phyloP scores from a whole-genome alignment of 2,888 invertebrate genomes.

The Pseudococcus viburni region DNA sequence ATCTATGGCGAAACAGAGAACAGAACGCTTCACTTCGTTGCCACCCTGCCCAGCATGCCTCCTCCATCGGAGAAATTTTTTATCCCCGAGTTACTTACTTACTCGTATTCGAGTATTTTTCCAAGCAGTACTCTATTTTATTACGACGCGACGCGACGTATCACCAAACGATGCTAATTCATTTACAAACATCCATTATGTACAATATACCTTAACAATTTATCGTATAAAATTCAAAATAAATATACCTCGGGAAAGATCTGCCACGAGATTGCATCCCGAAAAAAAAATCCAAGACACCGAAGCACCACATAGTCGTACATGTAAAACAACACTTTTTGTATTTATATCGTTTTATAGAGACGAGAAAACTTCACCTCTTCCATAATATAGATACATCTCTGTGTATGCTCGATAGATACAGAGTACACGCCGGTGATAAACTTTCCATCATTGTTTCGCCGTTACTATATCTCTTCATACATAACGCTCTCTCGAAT shows the following conservation, averaged over 20 bases:
- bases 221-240: slow-evolving; percentile 36
- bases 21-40: not conserved
- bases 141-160: slow-evolving; percentile 34
- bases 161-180: slow-evolving; percentile 36
- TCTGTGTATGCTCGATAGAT: not conserved
- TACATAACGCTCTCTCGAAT: not conserved
- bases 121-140: not conserved
- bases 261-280: not conserved
- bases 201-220: slow-evolving; percentile 15
- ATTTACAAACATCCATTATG: slow-evolving; percentile 41
- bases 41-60: not conserved
- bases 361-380: slow-evolving; percentile 12
- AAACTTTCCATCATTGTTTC: slow-evolving; percentile 40
- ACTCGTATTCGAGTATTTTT: not conserved
- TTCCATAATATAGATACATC: not conserved
- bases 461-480: not conserved
- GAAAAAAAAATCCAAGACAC: not conserved
- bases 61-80: not conserved
- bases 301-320: too few relatives aligned
- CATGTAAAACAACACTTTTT: slow-evolving; percentile 19
- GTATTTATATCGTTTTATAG: slow-evolving; percentile 26
- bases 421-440: not conserved
- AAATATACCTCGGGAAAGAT: not conserved
- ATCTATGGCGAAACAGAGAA: slow-evolving; percentile 16
- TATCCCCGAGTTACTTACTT: not conserved